These are phyloP conservation scores for Dryobota labecula DNA, from an alignment of 2,888 invertebrate species.

Conservation along the genomic window DNA sequence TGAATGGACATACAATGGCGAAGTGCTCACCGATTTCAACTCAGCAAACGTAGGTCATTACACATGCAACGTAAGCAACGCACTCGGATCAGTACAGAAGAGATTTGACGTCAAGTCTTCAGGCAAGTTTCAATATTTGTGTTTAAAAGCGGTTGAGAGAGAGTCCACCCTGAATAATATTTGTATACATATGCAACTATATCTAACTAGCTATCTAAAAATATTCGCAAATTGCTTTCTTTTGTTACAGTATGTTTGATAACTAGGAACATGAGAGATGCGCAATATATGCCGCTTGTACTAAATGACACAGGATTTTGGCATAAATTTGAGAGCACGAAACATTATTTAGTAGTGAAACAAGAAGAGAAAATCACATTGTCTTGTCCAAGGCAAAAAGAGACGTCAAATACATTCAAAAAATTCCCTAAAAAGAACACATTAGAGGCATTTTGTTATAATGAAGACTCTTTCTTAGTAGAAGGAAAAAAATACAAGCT, in stretches of 20 bases:
- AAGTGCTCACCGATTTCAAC: constrained; percentile 31
- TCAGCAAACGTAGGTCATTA: constrained; percentile 53
- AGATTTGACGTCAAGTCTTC: constrained; percentile 59
- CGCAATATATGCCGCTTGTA: constrained; percentile 53
- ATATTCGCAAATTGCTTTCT: too few species aligned
- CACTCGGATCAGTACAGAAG: constrained; percentile 51
- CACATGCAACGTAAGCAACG: constrained; percentile 59
- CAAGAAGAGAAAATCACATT: constrained; percentile 44
- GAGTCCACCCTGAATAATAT: too few species aligned
- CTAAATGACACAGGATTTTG: constrained; percentile 45
- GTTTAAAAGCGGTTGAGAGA: too few species aligned
- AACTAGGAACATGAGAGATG: constrained; percentile 28
- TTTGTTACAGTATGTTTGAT: constrained; percentile 65
- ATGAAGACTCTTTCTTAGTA: constrained; percentile 50
- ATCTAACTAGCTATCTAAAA: too few species aligned
- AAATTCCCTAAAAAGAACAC: constrained; percentile 40
- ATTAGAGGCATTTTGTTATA: constrained; percentile 54
- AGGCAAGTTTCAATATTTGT: constrained; percentile 42
- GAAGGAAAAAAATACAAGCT: constrained; percentile 47
- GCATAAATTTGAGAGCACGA: constrained; percentile 34
- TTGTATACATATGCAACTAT: too few species aligned
- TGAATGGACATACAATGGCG: constrained; percentile 58
- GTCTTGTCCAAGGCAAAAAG: constrained; percentile 49
- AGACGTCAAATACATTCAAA: constrained; percentile 48
- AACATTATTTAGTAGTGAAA: constrained; percentile 35